Conservation (phyloP, 2,797 vertebrate genomes). For the Hemibagrus guttatus region DNA sequence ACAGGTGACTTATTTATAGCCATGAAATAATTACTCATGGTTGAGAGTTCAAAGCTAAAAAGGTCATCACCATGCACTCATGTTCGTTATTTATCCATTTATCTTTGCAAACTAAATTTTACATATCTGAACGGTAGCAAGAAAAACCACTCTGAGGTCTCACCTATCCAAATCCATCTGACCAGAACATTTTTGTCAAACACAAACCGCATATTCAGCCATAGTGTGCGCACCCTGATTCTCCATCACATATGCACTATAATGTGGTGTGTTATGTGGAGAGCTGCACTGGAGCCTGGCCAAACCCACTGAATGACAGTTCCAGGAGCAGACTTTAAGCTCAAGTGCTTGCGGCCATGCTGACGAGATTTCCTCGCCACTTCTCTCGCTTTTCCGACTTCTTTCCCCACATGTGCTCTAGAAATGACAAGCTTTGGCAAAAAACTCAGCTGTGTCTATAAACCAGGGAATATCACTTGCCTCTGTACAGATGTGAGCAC, state of each 20-base stretch:
- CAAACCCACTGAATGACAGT: constrained; percentile 18
- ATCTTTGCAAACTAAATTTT: not conserved
- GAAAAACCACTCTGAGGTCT: not conserved
- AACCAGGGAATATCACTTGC: constrained; percentile 27
- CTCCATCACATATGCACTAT: not conserved
- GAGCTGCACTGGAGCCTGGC: not conserved
- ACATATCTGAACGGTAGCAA: not conserved
- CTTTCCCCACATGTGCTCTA: constrained; percentile 38
- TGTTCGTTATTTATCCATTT: not conserved
- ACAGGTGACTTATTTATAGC: not conserved
- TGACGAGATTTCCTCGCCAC: constrained; percentile 5
- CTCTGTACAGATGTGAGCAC: constrained; percentile 48
- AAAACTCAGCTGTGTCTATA: constrained; percentile 32
- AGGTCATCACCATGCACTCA: not conserved
- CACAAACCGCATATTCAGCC: not conserved
- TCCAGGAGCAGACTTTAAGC: not conserved
- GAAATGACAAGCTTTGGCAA: constrained; percentile 36
- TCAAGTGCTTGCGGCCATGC: not conserved
- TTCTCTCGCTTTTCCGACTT: constrained; percentile 7
- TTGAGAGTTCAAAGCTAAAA: not conserved
- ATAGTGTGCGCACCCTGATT: not conserved
- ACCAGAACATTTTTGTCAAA: not conserved
- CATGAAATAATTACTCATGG: not conserved
- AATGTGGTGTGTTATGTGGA: not conserved
- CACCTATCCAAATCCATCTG: not conserved